Base-by-base conservation (phyloP, 2,797 vertebrate genomes). In the Lutjanus argentimaculatus region DNA sequence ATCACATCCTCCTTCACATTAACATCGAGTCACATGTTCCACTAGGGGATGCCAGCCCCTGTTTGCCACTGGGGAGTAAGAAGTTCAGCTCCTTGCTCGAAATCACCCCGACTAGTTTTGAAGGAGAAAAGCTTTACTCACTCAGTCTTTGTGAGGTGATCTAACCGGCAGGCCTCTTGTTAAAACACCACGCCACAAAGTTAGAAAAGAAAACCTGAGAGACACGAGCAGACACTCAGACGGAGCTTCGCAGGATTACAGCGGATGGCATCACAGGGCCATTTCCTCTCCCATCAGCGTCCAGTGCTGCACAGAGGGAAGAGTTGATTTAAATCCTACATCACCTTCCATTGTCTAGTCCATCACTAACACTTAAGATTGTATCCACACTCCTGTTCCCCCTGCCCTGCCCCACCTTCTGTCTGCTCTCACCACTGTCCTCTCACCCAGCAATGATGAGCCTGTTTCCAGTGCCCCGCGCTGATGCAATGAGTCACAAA, bases 241-340 rank as follows among this genome's bases (percentile, higher is more conserved):
- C 48, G 13, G 58, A 67, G 67, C 57, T 71, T 75, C 62, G 55
- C 71, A 79, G 84, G 78, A 76, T 82, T 80, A 70, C 64, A 82
- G 75, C 8, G 42, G 74, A 83, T 82, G 83, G 83, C 88, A 83
- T 92, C 85, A 64, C 79, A 56, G 78, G 78, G 85, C 65, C 84
- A 85, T 90, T 93, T 90, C 85, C 81, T 85, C 86, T 91, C 80
- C 83, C 72, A 84, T 91, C 90, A 90, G 91, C 88, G 72, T 62
- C 77, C 58, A 52, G 48, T 79, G 84, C 76, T 88, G 49, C 55
- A 17, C 85, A 67, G 58, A 67, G 72, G 64, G 48, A 76, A 85
- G 68, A 77, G 77, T 89, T 91, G 85, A 93, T 92, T 91, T 95
- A 93, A 94, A 94, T 91, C 86, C 85, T 57, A 83, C 91, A 92